A percentile compares a stretch with the other conserved stretches of the same genome.
phyloP scores from a whole-genome alignment of 1,140 invertebrate species.

The Parasteatoda tepidariorum region DNA sequence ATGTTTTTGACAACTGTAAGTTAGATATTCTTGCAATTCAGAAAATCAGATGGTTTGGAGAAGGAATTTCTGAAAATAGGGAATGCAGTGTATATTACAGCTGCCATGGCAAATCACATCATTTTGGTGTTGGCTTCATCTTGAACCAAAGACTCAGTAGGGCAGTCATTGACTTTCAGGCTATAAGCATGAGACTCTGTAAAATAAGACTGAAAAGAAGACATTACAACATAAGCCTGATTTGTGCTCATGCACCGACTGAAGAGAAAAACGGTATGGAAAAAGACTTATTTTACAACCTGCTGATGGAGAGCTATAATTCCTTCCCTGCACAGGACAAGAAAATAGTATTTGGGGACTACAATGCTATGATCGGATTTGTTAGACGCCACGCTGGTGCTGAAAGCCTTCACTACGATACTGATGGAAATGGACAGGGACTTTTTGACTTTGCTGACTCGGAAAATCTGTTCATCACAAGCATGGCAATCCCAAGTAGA shows the following conservation, averaged over 20 bases:
- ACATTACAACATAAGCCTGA: background rate
- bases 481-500: background rate
- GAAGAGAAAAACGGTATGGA: background rate
- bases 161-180: too few species aligned
- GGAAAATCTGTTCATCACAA: background rate
- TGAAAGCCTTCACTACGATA: background rate
- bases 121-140: background rate
- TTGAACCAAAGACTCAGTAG: background rate
- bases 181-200: too few species aligned
- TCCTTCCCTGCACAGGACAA: background rate
- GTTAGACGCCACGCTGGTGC: too few species aligned
- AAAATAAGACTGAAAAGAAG: too few species aligned
- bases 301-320: background rate
- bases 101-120: background rate
- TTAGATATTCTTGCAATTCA: background rate
- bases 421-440: background rate
- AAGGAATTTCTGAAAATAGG: background rate
- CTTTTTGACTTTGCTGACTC: background rate
- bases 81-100: background rate
- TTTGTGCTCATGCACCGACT: background rate
- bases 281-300: background rate
- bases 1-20: background rate
- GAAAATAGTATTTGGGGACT: background rate
- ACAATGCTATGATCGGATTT: background rate
- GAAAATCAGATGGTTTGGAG: background rate